Conservation (phyloP, 1,140 invertebrate species). For the Tetramorium simillimum region DNA sequence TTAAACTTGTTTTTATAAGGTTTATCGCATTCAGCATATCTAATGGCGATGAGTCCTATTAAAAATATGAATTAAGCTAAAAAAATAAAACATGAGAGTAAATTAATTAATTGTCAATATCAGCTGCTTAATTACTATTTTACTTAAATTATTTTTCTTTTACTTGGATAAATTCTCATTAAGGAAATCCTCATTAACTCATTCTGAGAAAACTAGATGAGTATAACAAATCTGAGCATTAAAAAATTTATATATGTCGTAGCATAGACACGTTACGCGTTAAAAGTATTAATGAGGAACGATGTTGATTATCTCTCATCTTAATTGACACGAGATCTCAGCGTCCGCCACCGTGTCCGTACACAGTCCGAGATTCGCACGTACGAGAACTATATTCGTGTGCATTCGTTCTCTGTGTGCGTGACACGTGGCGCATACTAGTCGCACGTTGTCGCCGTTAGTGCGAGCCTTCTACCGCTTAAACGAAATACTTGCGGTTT, state of each 20-base stretch:
- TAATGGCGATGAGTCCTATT: neutral
- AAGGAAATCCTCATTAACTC: neutral
- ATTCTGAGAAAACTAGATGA: neutral
- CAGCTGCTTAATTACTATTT: neutral
- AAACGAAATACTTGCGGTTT: constrained; percentile 52
- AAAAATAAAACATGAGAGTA: neutral
- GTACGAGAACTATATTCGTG: neutral
- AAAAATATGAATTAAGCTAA: neutral
- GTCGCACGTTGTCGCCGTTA: constrained; percentile 43
- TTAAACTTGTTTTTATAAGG: neutral
- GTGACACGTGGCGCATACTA: constrained; percentile 47
- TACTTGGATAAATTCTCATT: constrained; percentile 11
- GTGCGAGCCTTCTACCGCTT: constrained; percentile 23
- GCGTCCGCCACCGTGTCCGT: neutral
- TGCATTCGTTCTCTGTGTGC: neutral
- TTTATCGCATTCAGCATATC: neutral
- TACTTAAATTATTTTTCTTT: neutral
- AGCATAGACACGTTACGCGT: neutral
- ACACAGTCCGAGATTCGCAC: neutral
- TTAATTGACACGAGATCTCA: constrained; percentile 44
- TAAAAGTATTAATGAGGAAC: constrained; percentile 24
- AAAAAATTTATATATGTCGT: neutral
- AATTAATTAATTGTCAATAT: neutral
- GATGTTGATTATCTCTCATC: constrained; percentile 46
- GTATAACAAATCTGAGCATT: neutral